Conservation (phyloP, 1,140 invertebrate genomes). For the Drosophila kurseongensis region DNA sequence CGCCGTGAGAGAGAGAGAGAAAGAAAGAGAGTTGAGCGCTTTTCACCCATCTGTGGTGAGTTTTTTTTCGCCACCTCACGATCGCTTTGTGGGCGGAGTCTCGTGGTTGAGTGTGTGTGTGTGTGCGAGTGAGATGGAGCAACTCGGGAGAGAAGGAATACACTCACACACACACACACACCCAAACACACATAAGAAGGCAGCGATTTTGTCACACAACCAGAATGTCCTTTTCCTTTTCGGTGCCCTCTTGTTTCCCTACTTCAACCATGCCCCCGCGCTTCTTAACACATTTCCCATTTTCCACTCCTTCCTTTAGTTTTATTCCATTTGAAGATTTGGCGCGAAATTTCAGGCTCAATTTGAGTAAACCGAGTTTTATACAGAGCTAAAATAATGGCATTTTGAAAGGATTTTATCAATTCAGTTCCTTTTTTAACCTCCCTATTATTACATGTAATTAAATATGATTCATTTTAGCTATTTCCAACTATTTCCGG, state of each 20-base stretch:
- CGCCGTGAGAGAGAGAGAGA: conserved; percentile 8
- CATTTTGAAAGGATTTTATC: too few species aligned
- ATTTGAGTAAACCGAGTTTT: not conserved
- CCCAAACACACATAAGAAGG: conserved; percentile 1
- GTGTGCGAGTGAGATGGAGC: conserved; percentile 51
- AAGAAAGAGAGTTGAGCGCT: conserved; percentile 27
- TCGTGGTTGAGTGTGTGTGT: conserved; percentile 10
- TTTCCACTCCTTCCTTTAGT: conserved; percentile 10
- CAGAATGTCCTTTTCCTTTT: conserved; percentile 37
- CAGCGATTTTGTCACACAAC: conserved; percentile 36
- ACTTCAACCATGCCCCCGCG: not conserved
- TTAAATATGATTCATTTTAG: too few species aligned
- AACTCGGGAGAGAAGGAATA: not conserved
- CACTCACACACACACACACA: not conserved
- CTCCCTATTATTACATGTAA: too few species aligned
- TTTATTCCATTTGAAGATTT: conserved; percentile 43
- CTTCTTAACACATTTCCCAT: not conserved
- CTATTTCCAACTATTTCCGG: too few species aligned
- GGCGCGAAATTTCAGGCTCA: conserved; percentile 62
- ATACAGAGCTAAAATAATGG: not conserved
- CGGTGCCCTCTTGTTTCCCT: conserved; percentile 16
- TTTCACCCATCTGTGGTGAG: conserved; percentile 31
- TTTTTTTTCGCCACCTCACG: conserved; percentile 51
- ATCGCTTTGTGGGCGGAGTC: conserved; percentile 74
- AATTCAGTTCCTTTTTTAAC: too few species aligned